Percentiles rank a stretch among this genome's conserved stretches.
These are phyloP conservation scores for Pipistrellus kuhlii DNA, from an alignment of 2,797 vertebrate species.

Conservation along the genomic window DNA sequence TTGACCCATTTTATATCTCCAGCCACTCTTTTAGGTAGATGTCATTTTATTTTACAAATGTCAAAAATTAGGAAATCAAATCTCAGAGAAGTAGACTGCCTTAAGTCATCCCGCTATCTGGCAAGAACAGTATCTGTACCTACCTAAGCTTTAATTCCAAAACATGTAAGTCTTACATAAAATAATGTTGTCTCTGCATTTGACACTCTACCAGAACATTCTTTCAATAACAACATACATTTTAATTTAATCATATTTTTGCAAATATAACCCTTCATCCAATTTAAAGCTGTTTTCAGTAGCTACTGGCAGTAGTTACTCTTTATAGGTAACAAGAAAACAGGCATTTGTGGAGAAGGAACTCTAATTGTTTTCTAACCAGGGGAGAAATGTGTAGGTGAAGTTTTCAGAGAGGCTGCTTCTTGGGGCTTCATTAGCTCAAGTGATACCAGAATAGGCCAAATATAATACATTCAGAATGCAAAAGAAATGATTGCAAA, in stretches of 20 bases:
- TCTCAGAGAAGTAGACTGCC: neutral
- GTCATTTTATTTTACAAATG: neutral
- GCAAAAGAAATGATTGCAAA: slow-evolving; percentile 47
- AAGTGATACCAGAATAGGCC: neutral
- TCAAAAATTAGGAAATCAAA: neutral
- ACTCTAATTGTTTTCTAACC: slow-evolving; percentile 8
- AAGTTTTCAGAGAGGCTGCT: neutral
- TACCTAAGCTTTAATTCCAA: neutral
- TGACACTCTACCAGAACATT: neutral
- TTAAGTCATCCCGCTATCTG: neutral
- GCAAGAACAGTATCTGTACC: neutral
- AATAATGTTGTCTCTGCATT: neutral
- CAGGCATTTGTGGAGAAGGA: neutral
- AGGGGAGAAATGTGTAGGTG: neutral
- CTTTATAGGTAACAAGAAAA: neutral
- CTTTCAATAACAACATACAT: slow-evolving; percentile 13
- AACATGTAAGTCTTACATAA: neutral
- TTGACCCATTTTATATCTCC: neutral
- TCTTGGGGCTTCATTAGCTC: slow-evolving; percentile 35
- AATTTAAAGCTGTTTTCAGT: neutral
- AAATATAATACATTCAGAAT: neutral
- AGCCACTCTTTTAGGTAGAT: neutral
- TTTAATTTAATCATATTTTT: slow-evolving; percentile 38
- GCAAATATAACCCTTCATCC: slow-evolving; percentile 33
- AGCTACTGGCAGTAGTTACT: neutral